A percentile compares a stretch with the other conserved stretches of the same genome.
Evolutionary conservation across 1,140 invertebrate genomes (phyloP).

Genomic region (Centruroides vittatus): DNA sequence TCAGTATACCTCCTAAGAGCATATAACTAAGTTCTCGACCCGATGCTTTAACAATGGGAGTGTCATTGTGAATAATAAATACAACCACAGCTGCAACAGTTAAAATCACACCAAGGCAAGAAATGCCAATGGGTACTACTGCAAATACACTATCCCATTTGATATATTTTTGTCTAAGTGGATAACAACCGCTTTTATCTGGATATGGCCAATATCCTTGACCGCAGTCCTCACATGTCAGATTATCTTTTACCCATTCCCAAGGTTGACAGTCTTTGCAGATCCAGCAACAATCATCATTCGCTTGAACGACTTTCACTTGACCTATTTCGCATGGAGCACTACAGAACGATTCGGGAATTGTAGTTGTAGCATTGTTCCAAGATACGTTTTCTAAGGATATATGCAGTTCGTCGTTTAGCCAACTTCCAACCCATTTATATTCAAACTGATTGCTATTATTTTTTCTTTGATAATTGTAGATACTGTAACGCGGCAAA

Average conservation of each 20-base stretch:
- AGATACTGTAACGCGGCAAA: conserved; percentile 46
- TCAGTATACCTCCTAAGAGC: conserved; percentile 33
- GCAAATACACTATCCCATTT: conserved; percentile 39
- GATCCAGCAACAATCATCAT: conserved; percentile 34
- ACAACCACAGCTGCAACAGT: conserved; percentile 35
- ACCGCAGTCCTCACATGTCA: conserved; percentile 41
- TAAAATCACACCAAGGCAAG: conserved; percentile 36
- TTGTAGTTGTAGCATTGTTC: conserved; percentile 14
- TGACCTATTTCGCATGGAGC: conserved; percentile 48
- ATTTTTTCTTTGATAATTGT: conserved; percentile 37
- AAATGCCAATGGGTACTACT: conserved; percentile 38
- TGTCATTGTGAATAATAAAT: conserved; percentile 30
- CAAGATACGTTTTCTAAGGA: conserved; percentile 34
- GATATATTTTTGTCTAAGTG: conserved; percentile 39
- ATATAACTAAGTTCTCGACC: conserved; percentile 46
- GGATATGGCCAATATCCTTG: conserved; percentile 31
- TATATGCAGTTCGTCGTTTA: conserved; percentile 40
- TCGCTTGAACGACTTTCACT: conserved; percentile 48
- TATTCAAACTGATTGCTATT: conserved; percentile 36
- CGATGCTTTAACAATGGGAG: conserved; percentile 38
- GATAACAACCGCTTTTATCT: conserved; percentile 29
- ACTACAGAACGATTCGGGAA: conserved; percentile 48
- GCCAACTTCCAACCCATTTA: conserved; percentile 32
- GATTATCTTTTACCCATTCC: conserved; percentile 43
- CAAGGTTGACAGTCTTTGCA: conserved; percentile 40